phyloP scores from a whole-genome alignment of 2,113 vertebrate species.

The Emydocephalus ijimae region DNA sequence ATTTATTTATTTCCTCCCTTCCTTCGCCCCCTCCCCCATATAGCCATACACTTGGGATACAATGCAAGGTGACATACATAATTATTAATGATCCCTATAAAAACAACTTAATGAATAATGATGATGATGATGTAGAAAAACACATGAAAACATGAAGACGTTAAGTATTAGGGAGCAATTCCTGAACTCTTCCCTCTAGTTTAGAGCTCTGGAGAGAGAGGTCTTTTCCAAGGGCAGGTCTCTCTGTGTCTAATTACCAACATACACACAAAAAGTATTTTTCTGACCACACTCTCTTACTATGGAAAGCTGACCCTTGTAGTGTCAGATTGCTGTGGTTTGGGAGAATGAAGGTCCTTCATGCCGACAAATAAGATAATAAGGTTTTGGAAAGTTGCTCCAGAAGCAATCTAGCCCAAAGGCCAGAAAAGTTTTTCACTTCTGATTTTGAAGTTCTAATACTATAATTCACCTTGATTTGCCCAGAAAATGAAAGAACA shows the following conservation, averaged over 20 bases:
- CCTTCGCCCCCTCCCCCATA: not conserved
- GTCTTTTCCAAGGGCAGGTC: not conserved
- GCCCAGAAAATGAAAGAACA: constrained; percentile 87
- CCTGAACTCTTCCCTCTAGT: not conserved
- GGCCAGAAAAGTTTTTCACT: not conserved
- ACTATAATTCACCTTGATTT: not conserved
- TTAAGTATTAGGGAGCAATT: not conserved
- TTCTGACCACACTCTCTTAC: not conserved
- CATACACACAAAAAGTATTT: not conserved
- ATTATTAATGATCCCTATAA: not conserved
- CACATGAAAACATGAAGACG: not conserved
- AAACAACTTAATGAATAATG: not conserved
- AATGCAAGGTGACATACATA: not conserved
- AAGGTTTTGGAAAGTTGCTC: not conserved
- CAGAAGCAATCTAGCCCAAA: not conserved
- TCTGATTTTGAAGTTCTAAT: constrained; percentile 11
- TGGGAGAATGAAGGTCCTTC: not conserved
- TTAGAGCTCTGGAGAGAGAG: not conserved
- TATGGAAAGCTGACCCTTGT: not conserved
- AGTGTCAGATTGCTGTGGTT: not conserved
- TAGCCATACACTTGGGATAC: not conserved
- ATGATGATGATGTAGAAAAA: not conserved
- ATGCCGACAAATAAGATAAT: not conserved
- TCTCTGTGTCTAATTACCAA: not conserved
- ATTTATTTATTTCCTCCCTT: not conserved